Percentiles rank a stretch among this genome's conserved stretches.
These are phyloP conservation scores for Lasiommata megera DNA, from an alignment of 2,888 invertebrate species.

Conservation along the genomic window DNA sequence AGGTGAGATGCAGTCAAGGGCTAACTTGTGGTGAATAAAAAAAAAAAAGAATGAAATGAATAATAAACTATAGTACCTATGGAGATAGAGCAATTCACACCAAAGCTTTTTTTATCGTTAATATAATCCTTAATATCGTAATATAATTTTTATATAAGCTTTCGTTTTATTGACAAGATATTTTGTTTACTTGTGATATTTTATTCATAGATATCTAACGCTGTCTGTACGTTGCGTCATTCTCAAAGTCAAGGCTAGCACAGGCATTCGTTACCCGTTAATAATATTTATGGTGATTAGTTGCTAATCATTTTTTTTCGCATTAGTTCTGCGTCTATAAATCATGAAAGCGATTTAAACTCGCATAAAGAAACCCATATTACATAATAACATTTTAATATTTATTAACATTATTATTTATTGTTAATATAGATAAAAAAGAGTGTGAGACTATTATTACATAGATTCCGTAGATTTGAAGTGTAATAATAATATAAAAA, in stretches of 20 bases:
- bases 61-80: too few relatives aligned
- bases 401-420: neutral
- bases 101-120: too few relatives aligned
- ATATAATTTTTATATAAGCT: too few relatives aligned
- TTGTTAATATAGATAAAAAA: neutral
- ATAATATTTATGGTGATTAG: slow-evolving; percentile 22
- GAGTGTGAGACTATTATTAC: neutral
- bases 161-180: too few relatives aligned
- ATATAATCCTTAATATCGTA: too few relatives aligned
- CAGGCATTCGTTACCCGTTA: slow-evolving; percentile 6
- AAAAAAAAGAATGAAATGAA: too few relatives aligned
- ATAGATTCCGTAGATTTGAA: neutral
- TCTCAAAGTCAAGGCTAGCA: slow-evolving; percentile 25
- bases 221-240: slow-evolving; percentile 20
- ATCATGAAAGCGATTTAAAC: slow-evolving; percentile 4
- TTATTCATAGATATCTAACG: neutral
- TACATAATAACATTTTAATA: neutral
- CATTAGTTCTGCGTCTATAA: slow-evolving; percentile 3
- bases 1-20: too few relatives aligned
- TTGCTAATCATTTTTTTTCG: slow-evolving; percentile 15
- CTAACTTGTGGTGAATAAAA: too few relatives aligned
- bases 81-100: too few relatives aligned
- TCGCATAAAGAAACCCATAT: neutral
- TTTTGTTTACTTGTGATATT: too few relatives aligned
- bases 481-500: too few relatives aligned